Evolutionary conservation across 1,140 invertebrate species (phyloP).

Genomic region (Melipona quadrifasciata): DNA sequence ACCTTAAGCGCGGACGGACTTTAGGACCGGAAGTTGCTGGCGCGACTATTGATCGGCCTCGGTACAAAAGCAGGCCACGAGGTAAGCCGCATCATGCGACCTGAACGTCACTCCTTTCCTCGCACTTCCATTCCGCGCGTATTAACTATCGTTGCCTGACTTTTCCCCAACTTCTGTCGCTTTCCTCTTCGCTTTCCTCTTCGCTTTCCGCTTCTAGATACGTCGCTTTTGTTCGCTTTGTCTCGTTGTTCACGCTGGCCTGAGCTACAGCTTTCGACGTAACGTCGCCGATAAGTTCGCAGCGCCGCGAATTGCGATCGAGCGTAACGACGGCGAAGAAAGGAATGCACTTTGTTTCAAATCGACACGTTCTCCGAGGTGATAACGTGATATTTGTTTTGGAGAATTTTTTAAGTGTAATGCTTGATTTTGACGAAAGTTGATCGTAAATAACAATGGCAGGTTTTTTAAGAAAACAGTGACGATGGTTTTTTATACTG

Average conservation of each 20-base stretch:
- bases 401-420: neutral
- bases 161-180: neutral
- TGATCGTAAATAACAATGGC: neutral
- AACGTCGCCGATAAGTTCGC: constrained; percentile 5
- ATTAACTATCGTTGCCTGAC: neutral
- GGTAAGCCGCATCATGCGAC: constrained; percentile 75
- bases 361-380: no score
- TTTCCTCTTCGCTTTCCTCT: neutral
- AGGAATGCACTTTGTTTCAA: no score
- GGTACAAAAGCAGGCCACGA: constrained; percentile 73
- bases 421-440: neutral
- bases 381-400: neutral
- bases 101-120: constrained; percentile 63
- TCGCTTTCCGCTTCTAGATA: neutral
- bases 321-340: neutral
- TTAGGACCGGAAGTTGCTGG: constrained; percentile 72
- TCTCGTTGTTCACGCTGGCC: neutral
- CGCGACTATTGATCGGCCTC: constrained; percentile 76
- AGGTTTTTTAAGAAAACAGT: no score
- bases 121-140: constrained; percentile 42
- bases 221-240: neutral
- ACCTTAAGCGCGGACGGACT: constrained; percentile 68
- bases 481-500: no score
- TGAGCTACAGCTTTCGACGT: neutral
- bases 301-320: neutral